A percentile compares a stretch with the other conserved stretches of the same genome.
Evolutionary conservation across 2,113 vertebrate species (phyloP).

Genomic region (Cathartes aura): DNA sequence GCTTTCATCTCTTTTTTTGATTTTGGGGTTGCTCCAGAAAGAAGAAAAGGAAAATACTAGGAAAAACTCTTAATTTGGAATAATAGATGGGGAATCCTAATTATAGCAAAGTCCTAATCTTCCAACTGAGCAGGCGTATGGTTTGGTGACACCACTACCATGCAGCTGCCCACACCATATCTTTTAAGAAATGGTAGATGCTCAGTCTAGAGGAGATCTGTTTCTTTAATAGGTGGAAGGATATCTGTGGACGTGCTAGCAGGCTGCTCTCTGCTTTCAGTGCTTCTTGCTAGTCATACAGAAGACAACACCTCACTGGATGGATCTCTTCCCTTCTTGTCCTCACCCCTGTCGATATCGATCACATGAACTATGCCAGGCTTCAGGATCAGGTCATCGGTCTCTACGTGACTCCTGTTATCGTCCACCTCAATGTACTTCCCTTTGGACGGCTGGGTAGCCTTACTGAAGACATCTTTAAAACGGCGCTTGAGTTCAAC

Average conservation of each 20-base stretch:
- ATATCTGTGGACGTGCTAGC: conserved; percentile 66
- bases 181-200: background rate
- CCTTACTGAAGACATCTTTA: conserved; percentile 84
- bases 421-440: conserved; percentile 88
- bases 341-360: conserved; percentile 78
- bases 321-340: conserved; percentile 85
- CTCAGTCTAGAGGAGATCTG: conserved; percentile 79
- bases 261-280: conserved; percentile 85
- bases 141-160: background rate
- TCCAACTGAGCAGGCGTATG: background rate
- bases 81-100: conserved; percentile 34
- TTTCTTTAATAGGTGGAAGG: conserved; percentile 82
- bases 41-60: background rate
- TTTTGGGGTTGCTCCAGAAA: conserved; percentile 16
- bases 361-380: conserved; percentile 80
- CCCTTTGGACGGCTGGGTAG: conserved; percentile 78
- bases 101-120: conserved; percentile 17
- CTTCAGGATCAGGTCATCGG: conserved; percentile 82
- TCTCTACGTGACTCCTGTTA: conserved; percentile 78
- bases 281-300: conserved; percentile 90
- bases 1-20: conserved; percentile 13
- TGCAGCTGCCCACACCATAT: background rate
- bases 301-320: conserved; percentile 87
- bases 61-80: conserved; percentile 50
- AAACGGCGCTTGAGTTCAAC: conserved; percentile 83